phyloP scores from a whole-genome alignment of 92 coral and sea anemone genomes.

The Pocillopora meandrina region DNA sequence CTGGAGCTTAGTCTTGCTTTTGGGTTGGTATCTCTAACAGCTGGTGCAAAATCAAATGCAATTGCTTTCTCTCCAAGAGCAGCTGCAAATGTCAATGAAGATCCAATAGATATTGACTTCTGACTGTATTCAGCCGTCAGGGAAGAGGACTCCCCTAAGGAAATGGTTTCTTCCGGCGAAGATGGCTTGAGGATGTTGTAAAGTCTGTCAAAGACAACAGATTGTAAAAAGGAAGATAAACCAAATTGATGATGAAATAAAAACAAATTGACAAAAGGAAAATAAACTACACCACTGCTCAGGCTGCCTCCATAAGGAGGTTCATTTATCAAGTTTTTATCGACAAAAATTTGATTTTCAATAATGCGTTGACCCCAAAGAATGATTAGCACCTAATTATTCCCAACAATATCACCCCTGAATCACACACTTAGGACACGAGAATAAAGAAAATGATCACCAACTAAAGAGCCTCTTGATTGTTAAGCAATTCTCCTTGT shows the following conservation, averaged over 20 bases:
- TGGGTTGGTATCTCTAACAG: constrained; percentile 37
- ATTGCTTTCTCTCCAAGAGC: constrained; percentile 93
- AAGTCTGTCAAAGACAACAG: constrained; percentile 9
- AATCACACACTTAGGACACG: too few species aligned
- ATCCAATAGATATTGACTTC: constrained; percentile 67
- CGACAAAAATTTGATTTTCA: too few species aligned
- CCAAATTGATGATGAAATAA: neutral
- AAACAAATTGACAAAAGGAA: neutral
- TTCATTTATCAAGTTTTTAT: too few species aligned
- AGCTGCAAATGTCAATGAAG: constrained; percentile 86
- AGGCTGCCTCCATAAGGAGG: too few species aligned
- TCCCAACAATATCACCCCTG: too few species aligned
- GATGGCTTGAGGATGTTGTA: constrained; percentile 82
- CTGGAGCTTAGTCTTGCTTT: constrained; percentile 26
- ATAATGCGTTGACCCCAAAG: too few species aligned
- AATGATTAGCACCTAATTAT: too few species aligned
- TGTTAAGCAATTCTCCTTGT: too few species aligned
- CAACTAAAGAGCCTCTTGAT: too few species aligned
- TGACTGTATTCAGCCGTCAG: constrained; percentile 68
- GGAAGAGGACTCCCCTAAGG: constrained; percentile 81
- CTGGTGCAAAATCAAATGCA: constrained; percentile 96
- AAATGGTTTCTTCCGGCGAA: constrained; percentile 73
- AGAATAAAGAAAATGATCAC: too few species aligned
- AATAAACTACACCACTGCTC: neutral
- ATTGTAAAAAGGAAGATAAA: neutral